A percentile compares a stretch with the other conserved stretches of the same genome.
These are phyloP conservation scores for Dipodomys merriami DNA, from an alignment of 2,113 vertebrate species.

Conservation along the genomic window DNA sequence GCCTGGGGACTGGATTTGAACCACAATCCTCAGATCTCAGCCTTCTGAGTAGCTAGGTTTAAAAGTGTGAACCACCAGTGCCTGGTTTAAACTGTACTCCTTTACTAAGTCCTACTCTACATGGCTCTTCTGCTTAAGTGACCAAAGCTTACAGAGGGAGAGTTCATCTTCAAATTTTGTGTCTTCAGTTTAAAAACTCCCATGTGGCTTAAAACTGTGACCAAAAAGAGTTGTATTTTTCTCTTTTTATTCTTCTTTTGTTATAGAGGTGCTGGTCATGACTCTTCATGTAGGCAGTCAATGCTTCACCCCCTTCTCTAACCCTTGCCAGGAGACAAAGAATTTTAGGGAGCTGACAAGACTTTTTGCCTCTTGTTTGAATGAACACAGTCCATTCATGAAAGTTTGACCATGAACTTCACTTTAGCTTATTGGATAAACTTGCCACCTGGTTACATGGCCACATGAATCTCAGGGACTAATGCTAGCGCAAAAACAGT, in stretches of 20 bases:
- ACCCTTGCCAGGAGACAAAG: no score
- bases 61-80: no score
- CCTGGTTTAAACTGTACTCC: no score
- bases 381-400: not conserved
- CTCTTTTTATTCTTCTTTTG: not conserved
- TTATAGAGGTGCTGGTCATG: fast-evolving
- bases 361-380: not conserved
- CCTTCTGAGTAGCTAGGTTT: no score
- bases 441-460: not conserved
- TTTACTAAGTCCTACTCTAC: no score
- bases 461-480: not conserved
- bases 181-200: not conserved
- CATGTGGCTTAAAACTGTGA: not conserved
- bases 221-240: not conserved
- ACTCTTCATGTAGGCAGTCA: not conserved
- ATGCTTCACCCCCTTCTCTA: not conserved
- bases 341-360: fast-evolving
- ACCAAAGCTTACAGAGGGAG: no score
- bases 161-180: not conserved
- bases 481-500: not conserved
- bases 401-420: no score
- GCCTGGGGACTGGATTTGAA: no score
- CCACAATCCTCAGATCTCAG: no score
- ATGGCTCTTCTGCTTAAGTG: not conserved
- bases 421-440: not conserved